Evolutionary conservation across 2,113 vertebrate species (phyloP).

Genomic region (Poeciliopsis occidentalis): DNA sequence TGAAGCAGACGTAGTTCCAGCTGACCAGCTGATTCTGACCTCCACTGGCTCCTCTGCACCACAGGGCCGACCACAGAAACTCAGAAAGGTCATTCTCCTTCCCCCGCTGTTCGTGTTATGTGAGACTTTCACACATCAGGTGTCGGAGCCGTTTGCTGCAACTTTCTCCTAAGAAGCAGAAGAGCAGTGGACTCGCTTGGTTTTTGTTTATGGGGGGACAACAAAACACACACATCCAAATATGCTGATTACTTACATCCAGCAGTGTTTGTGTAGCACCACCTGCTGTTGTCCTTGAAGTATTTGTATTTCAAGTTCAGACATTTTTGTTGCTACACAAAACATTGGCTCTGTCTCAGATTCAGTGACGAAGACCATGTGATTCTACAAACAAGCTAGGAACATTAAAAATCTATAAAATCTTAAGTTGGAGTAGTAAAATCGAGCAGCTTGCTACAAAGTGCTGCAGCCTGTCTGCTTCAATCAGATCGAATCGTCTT

Average conservation of each 20-base stretch:
- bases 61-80: conserved; percentile 22
- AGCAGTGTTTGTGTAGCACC: conserved; percentile 34
- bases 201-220: conserved; percentile 14
- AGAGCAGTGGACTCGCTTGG: background rate
- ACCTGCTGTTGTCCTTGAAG: conserved; percentile 50
- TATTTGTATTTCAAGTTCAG: conserved; percentile 6
- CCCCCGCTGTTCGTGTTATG: conserved; percentile 22
- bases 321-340: background rate
- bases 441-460: background rate
- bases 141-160: conserved; percentile 3
- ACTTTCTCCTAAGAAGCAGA: conserved; percentile 1
- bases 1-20: conserved; percentile 33
- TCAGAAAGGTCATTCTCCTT: background rate
- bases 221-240: background rate
- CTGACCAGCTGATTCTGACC: conserved; percentile 58
- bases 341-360: background rate
- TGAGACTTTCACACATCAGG: conserved; percentile 12
- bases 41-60: conserved; percentile 39
- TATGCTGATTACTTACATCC: background rate
- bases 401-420: background rate
- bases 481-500: background rate
- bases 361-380: background rate
- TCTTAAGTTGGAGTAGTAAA: background rate
- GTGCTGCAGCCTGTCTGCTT: background rate
- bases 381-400: no score